Evolutionary conservation across 2,888 invertebrate genomes (phyloP).

Genomic region (Dynastes maya): DNA sequence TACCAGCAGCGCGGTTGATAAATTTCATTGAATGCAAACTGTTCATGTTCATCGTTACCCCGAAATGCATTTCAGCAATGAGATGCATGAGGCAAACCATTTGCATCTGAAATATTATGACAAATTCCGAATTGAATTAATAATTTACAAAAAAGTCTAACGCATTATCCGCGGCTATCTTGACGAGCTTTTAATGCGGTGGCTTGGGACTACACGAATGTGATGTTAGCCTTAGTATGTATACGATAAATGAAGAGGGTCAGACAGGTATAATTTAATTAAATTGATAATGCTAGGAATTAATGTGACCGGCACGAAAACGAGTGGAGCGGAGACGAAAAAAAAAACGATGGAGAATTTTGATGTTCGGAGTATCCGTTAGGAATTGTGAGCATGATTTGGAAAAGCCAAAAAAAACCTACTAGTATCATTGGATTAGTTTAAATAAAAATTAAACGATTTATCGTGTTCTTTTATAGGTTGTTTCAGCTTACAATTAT

Average conservation of each 20-base stretch:
- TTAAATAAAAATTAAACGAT: too few relatives aligned
- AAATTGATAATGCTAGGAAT: conserved; percentile 46
- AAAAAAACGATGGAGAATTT: conserved; percentile 24
- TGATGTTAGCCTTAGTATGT: conserved; percentile 44
- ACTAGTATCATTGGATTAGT: too few relatives aligned
- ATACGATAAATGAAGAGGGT: conserved; percentile 48
- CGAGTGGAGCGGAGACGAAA: conserved; percentile 15
- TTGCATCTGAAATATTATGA: conserved; percentile 36
- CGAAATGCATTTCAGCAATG: conserved; percentile 36
- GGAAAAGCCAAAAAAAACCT: too few relatives aligned
- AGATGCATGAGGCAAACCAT: conserved; percentile 28
- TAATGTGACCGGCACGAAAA: conserved; percentile 41
- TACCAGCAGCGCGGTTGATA: background rate
- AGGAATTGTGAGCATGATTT: background rate
- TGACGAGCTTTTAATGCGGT: conserved; percentile 46
- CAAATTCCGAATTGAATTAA: conserved; percentile 37
- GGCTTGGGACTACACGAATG: conserved; percentile 45
- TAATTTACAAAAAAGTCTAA: conserved; percentile 43
- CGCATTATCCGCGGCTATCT: conserved; percentile 45
- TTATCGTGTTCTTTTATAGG: too few relatives aligned
- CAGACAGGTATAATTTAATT: conserved; percentile 51
- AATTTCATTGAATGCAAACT: background rate
- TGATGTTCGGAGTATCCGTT: background rate
- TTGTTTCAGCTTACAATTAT: too few relatives aligned
- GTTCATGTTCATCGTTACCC: background rate